Evolutionary conservation across 2,797 vertebrate species (phyloP).

Genomic region (Tamandua tetradactyla): DNA sequence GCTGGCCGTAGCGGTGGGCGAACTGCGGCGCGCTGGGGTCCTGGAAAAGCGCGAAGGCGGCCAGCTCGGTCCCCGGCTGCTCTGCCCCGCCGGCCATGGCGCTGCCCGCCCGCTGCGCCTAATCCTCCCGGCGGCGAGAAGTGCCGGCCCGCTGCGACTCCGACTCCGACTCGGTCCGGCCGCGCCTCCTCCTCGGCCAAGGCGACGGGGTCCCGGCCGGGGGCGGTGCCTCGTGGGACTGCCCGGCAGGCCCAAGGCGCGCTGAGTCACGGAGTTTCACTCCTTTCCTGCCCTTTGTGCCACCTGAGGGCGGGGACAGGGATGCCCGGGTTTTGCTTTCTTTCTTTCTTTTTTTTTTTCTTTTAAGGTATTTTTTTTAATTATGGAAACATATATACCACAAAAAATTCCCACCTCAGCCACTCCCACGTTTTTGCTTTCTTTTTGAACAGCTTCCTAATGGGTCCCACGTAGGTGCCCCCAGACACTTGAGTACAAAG

Average conservation of each 20-base stretch:
- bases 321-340: no score
- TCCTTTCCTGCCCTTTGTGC: neutral
- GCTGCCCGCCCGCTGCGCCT: neutral
- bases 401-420: no score
- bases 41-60: neutral
- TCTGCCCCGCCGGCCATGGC: constrained; percentile 40
- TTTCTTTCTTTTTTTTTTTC: no score
- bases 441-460: neutral
- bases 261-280: constrained; percentile 46
- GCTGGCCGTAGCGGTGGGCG: neutral
- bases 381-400: no score
- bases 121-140: neutral
- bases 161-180: neutral
- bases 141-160: neutral
- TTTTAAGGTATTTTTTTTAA: no score
- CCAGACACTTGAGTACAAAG: neutral
- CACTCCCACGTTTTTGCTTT: neutral
- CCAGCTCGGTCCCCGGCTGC: neutral
- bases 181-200: neutral
- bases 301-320: neutral
- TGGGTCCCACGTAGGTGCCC: neutral
- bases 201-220: neutral
- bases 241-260: neutral
- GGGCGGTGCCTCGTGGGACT: neutral
- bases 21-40: neutral